phyloP scores from a whole-genome alignment of 2,797 vertebrate species.

The Gadopsis bispinosus region DNA sequence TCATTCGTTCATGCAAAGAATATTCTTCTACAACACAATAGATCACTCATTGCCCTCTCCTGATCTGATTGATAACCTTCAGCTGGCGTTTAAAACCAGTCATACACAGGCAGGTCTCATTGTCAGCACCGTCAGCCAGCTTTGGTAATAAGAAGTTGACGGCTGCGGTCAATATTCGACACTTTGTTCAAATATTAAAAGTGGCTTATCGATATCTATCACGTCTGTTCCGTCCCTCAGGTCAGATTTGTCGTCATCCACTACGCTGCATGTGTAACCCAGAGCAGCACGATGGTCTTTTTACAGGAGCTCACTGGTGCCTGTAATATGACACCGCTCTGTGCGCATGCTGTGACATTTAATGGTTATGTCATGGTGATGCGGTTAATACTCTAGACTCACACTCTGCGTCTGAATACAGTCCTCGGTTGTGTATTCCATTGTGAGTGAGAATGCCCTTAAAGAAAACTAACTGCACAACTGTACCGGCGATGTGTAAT shows the following conservation, averaged over 20 bases:
- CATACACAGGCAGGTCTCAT: background rate
- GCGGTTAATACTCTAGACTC: slow-evolving; percentile 17
- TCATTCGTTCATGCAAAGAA: slow-evolving; percentile 41
- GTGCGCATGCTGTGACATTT: slow-evolving; percentile 33
- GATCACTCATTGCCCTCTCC: background rate
- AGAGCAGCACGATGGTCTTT: background rate
- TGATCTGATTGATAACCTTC: background rate
- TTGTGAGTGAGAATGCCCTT: background rate
- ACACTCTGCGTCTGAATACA: slow-evolving; percentile 11
- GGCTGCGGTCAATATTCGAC: background rate
- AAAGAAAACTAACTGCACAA: background rate
- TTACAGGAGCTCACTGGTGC: background rate
- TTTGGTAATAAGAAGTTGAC: background rate
- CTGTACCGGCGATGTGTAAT: background rate
- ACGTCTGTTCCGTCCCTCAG: background rate
- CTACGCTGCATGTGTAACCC: background rate
- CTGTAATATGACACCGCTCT: slow-evolving; percentile 25
- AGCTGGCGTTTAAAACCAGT: background rate
- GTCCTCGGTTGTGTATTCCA: slow-evolving; percentile 1
- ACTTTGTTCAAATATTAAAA: background rate
- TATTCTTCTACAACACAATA: background rate
- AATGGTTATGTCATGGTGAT: slow-evolving; percentile 16
- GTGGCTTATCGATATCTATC: background rate
- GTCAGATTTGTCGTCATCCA: background rate
- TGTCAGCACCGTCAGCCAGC: too few relatives aligned